Evolutionary conservation across 2,888 invertebrate genomes (phyloP).

Genomic region (Brachylomia viminalis): DNA sequence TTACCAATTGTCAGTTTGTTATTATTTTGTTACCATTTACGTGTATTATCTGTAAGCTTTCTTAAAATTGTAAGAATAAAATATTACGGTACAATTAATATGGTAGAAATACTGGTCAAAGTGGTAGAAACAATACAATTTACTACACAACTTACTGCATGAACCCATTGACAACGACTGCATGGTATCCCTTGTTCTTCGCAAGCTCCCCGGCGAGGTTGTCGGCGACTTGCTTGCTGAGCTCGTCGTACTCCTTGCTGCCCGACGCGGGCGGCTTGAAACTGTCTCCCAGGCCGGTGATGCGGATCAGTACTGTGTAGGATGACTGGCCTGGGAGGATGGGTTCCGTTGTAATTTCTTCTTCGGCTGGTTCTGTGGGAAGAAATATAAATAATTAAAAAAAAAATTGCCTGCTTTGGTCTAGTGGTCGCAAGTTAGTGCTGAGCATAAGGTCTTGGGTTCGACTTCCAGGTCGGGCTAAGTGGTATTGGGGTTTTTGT

Average conservation of each 20-base stretch:
- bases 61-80: no score
- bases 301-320: constrained; percentile 93
- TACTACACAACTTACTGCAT: constrained; percentile 90
- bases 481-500: no score
- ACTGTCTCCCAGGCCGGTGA: constrained; percentile 94
- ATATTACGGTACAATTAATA: no score
- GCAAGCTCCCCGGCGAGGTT: constrained; percentile 70
- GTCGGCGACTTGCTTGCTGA: constrained; percentile 90
- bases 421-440: no score
- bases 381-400: no score
- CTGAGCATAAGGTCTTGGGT: no score
- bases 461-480: no score
- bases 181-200: constrained; percentile 91
- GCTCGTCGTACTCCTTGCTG: constrained; percentile 93
- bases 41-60: no score
- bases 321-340: constrained; percentile 92
- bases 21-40: no score
- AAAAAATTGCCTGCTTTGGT: no score
- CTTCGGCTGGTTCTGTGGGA: constrained; percentile 88
- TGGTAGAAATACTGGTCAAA: no score
- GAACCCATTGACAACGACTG: constrained; percentile 92
- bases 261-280: constrained; percentile 94
- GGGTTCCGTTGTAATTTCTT: constrained; percentile 90
- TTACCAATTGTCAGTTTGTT: no score
- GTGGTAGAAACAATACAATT: neutral